Evolutionary conservation across 2,797 vertebrate species (phyloP).

Genomic region (Acomys russatus): DNA sequence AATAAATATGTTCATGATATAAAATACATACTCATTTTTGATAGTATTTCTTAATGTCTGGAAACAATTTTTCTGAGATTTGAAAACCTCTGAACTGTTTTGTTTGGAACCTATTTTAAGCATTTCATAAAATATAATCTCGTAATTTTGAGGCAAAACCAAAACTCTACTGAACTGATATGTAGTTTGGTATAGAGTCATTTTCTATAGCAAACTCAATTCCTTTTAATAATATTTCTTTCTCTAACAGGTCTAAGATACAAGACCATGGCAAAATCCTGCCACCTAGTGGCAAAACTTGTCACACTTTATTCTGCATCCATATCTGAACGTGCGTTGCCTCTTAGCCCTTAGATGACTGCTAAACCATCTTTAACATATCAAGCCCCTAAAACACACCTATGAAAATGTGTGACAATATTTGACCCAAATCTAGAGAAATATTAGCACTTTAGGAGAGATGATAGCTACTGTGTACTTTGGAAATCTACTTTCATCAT

Average conservation of each 20-base stretch:
- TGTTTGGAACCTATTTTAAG: constrained; percentile 80
- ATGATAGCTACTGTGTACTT: background rate
- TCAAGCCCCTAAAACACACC: background rate
- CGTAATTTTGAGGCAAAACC: constrained; percentile 78
- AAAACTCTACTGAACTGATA: constrained; percentile 84
- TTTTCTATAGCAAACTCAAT: constrained; percentile 84
- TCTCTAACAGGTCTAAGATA: constrained; percentile 73
- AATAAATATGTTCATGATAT: background rate
- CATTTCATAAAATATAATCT: constrained; percentile 86
- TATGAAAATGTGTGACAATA: background rate
- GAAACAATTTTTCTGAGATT: constrained; percentile 18
- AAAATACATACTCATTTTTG: constrained; percentile 35
- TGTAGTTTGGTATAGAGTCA: constrained; percentile 79
- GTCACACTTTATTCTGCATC: constrained; percentile 59
- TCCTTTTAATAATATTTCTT: constrained; percentile 83
- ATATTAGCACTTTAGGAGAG: background rate
- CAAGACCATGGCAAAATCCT: constrained; percentile 86
- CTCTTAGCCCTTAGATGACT: background rate
- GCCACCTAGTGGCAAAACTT: constrained; percentile 90
- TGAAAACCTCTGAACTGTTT: constrained; percentile 25
- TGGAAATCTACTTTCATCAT: background rate
- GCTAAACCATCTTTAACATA: constrained; percentile 15
- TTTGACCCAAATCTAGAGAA: background rate
- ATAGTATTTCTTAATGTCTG: background rate
- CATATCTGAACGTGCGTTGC: background rate